Conservation (phyloP, 2,113 vertebrate species). For the Elaphurus davidianus region DNA sequence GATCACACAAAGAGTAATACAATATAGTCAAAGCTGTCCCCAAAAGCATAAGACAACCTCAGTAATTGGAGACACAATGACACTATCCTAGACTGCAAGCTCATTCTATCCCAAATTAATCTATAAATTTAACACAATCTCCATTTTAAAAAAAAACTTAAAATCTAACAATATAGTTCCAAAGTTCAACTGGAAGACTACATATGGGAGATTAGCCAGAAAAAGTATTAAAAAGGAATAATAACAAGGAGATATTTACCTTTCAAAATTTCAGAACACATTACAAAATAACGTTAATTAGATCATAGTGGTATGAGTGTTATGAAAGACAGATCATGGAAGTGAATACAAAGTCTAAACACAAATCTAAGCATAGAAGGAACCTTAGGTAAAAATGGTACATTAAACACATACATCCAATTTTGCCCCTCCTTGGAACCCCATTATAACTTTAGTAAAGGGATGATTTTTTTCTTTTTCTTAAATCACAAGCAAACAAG, state of each 20-base stretch:
- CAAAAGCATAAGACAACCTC: background rate
- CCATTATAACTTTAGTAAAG: background rate
- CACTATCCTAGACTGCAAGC: background rate
- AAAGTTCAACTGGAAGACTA: background rate
- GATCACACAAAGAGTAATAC: background rate
- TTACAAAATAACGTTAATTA: background rate
- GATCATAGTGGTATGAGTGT: background rate
- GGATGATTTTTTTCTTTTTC: background rate
- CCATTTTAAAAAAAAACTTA: background rate
- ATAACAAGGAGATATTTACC: background rate
- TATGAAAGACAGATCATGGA: background rate
- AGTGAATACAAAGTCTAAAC: background rate
- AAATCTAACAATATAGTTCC: background rate
- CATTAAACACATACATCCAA: background rate
- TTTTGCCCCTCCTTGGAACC: background rate
- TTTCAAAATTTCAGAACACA: background rate
- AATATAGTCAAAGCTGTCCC: background rate
- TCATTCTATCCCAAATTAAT: background rate
- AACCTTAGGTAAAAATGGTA: background rate
- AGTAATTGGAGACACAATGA: background rate
- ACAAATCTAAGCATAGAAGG: background rate
- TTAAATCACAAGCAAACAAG: background rate
- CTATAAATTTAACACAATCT: background rate
- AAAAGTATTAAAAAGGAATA: background rate
- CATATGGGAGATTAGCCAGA: background rate